Conservation (phyloP, 2,113 vertebrate species). For the Panurus biarmicus region DNA sequence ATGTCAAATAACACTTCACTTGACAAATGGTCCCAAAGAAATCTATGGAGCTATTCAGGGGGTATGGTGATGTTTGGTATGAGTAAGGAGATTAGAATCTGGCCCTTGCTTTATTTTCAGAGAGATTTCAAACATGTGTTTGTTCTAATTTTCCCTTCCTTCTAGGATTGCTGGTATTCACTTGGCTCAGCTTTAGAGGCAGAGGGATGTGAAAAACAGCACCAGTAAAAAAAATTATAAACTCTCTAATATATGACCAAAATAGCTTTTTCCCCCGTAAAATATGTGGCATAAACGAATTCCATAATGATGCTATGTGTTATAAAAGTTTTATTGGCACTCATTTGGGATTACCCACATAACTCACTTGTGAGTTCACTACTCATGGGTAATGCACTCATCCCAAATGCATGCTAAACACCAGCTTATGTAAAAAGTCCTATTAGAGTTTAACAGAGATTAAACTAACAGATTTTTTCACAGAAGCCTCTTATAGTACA, state of each 20-base stretch:
- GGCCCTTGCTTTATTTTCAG: slow-evolving; percentile 7
- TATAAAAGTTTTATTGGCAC: slow-evolving; percentile 45
- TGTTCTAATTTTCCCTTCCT: slow-evolving; percentile 28
- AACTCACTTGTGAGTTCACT: slow-evolving; percentile 48
- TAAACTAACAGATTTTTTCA: neutral
- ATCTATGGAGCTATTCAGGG: neutral
- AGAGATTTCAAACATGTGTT: slow-evolving; percentile 29
- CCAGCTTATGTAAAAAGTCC: neutral
- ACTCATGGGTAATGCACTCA: slow-evolving; percentile 33
- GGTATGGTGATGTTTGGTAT: slow-evolving; percentile 1
- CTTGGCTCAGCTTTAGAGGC: neutral
- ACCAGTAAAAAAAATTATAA: neutral
- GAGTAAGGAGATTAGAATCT: slow-evolving; percentile 34
- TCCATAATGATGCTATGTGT: slow-evolving; percentile 13
- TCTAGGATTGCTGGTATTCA: neutral
- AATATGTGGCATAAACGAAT: slow-evolving; percentile 37
- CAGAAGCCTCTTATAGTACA: neutral
- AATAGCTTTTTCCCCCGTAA: neutral
- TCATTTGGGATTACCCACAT: slow-evolving; percentile 32
- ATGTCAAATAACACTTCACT: slow-evolving; percentile 26
- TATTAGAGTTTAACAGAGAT: neutral
- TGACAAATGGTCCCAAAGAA: slow-evolving; percentile 47
- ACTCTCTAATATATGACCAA: slow-evolving; percentile 12
- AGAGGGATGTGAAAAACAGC: slow-evolving; percentile 13
- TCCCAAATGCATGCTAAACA: slow-evolving; percentile 35